Conservation (phyloP, 2,888 invertebrate species). For the Dolichomitus sp. region DNA sequence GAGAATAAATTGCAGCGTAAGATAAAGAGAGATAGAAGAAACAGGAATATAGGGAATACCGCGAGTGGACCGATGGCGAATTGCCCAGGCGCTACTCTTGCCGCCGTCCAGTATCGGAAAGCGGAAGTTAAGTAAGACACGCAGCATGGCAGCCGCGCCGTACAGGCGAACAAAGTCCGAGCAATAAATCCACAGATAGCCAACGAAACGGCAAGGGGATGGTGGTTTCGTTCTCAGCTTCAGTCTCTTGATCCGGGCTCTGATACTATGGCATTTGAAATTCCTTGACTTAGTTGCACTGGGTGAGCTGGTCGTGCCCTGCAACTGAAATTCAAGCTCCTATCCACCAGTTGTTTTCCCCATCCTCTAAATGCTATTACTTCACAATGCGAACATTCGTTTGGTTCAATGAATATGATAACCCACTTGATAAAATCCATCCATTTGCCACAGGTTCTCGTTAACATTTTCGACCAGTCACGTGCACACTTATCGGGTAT, state of each 20-base stretch:
- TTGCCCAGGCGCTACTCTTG: slow-evolving; percentile 54
- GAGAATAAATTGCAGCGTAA: slow-evolving; percentile 23
- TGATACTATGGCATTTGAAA: slow-evolving; percentile 31
- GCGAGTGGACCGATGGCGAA: slow-evolving; percentile 47
- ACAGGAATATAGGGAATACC: slow-evolving; percentile 6
- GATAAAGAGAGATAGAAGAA: slow-evolving; percentile 11
- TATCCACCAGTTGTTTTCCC: not conserved
- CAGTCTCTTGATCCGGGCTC: slow-evolving; percentile 22
- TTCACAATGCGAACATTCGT: not conserved
- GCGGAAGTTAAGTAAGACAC: slow-evolving; percentile 75
- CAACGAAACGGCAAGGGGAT: slow-evolving; percentile 63
- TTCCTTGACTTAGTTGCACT: slow-evolving; percentile 33
- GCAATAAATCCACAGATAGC: slow-evolving; percentile 77
- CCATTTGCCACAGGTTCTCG: too few relatives aligned
- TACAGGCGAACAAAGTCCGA: slow-evolving; percentile 65
- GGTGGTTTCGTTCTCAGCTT: slow-evolving; percentile 60
- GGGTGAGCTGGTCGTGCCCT: slow-evolving; percentile 15
- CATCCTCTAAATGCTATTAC: slow-evolving; percentile 57
- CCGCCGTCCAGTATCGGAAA: slow-evolving; percentile 69
- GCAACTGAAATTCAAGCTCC: slow-evolving; percentile 16
- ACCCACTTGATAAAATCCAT: too few relatives aligned
- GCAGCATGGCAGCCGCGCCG: slow-evolving; percentile 43
- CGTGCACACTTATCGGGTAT: slow-evolving; percentile 54
- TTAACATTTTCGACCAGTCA: slow-evolving; percentile 9
- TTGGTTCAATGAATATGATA: too few relatives aligned